These are phyloP conservation scores for Apis cerana DNA, from an alignment of 1,140 invertebrate species.

Conservation along the genomic window DNA sequence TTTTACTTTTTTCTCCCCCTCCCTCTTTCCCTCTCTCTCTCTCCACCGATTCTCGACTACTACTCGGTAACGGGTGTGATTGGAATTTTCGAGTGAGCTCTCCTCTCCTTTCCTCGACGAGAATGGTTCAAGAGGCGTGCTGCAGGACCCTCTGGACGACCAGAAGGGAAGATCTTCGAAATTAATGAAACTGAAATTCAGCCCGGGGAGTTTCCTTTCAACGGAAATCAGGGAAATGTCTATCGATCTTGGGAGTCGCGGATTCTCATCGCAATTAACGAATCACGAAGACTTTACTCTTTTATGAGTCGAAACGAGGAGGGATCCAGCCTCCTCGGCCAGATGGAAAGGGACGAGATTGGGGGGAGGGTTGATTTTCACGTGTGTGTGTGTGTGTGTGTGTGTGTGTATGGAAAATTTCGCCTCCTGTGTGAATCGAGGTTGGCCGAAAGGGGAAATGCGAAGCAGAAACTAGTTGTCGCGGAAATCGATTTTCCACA, in stretches of 20 bases:
- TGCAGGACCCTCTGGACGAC: constrained; percentile 12
- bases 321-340: background rate
- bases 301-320: constrained; percentile 46
- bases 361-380: background rate
- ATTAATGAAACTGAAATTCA: constrained; percentile 69
- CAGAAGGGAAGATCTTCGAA: constrained; percentile 52
- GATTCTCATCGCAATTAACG: constrained; percentile 50
- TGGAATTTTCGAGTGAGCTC: constrained; percentile 62
- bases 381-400: too few relatives aligned
- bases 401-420: background rate
- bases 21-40: too few relatives aligned
- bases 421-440: constrained; percentile 14
- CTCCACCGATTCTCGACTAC: too few relatives aligned
- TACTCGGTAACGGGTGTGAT: constrained; percentile 52
- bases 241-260: constrained; percentile 44
- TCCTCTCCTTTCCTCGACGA: constrained; percentile 21
- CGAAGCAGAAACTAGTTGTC: constrained; percentile 63
- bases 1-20: background rate
- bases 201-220: constrained; percentile 61
- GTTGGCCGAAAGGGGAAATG: constrained; percentile 34
- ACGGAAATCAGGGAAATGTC: constrained; percentile 65
- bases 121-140: constrained; percentile 40
- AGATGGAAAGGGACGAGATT: background rate
- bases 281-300: constrained; percentile 62
- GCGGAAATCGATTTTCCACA: constrained; percentile 66